Conservation (phyloP, 1,140 invertebrate genomes). For the Armadillidium nasatum region DNA sequence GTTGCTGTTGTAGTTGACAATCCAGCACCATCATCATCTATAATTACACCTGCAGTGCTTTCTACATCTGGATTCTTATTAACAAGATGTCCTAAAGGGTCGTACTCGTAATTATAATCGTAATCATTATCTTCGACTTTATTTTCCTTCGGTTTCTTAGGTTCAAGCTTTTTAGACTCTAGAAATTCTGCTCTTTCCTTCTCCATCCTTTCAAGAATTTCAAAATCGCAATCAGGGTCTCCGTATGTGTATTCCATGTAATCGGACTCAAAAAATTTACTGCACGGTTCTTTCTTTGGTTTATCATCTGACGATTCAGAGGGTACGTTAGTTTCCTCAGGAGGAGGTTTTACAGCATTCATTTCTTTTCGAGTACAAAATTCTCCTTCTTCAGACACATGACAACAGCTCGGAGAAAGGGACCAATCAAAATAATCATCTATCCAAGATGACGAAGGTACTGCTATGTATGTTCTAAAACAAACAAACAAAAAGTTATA, state of each 20-base stretch:
- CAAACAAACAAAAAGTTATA: too few species aligned
- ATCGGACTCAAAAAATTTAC: constrained; percentile 1
- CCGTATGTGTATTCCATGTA: constrained; percentile 41
- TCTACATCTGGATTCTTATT: background rate
- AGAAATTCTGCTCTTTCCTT: background rate
- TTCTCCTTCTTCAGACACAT: constrained; percentile 50
- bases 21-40: background rate
- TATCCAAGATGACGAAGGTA: constrained; percentile 76
- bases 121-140: constrained; percentile 1
- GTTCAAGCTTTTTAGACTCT: background rate
- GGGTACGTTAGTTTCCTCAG: background rate
- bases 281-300: background rate
- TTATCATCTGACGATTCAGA: background rate
- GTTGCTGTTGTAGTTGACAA: background rate
- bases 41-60: background rate
- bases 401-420: constrained; percentile 57
- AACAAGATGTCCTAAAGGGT: constrained; percentile 13
- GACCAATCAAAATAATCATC: constrained; percentile 87
- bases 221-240: constrained; percentile 30
- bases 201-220: background rate
- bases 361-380: constrained; percentile 35
- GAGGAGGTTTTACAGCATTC: constrained; percentile 18
- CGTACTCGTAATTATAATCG: constrained; percentile 27
- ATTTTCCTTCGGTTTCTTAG: background rate
- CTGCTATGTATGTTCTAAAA: constrained; percentile 68